Conservation (phyloP, 2,888 invertebrate genomes). For the Acronicta psi region DNA sequence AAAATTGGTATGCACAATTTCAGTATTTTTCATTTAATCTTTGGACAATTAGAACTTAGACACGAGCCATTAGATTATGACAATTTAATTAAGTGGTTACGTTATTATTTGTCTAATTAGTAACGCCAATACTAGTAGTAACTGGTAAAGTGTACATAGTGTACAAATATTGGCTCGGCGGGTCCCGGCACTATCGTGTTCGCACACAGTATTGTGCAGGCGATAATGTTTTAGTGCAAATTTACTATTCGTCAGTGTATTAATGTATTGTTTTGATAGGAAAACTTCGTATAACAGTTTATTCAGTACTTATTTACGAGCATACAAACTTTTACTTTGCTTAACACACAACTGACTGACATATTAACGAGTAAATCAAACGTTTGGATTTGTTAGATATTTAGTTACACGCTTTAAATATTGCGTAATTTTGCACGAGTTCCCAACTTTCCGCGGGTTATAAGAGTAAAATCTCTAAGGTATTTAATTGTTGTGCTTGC, state of each 20-base stretch:
- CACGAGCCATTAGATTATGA: background rate
- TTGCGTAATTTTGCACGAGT: too few species aligned
- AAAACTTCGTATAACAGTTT: conserved; percentile 9
- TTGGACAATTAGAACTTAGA: background rate
- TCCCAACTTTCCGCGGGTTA: too few species aligned
- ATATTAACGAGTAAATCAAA: too few species aligned
- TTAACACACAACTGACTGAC: too few species aligned
- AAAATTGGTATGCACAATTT: too few species aligned
- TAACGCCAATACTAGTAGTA: conserved; percentile 16
- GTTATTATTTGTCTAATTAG: conserved; percentile 36
- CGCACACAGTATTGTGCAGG: conserved; percentile 7
- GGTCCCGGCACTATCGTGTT: conserved; percentile 29
- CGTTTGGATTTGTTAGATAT: too few species aligned
- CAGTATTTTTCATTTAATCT: too few species aligned
- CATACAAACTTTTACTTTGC: background rate
- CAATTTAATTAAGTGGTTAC: conserved; percentile 25
- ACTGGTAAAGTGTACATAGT: conserved; percentile 4
- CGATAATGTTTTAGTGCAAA: conserved; percentile 21
- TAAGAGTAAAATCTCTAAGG: too few species aligned
- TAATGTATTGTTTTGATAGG: conserved; percentile 29
- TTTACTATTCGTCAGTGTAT: conserved; percentile 24
- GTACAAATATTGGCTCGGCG: conserved; percentile 25
- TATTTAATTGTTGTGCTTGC: too few species aligned
- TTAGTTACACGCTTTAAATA: too few species aligned
- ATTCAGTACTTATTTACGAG: background rate